A percentile compares a stretch with the other conserved stretches of the same genome.
Conservation (phyloP, 2,113 vertebrate genomes). For the Daubentonia madagascariensis region DNA sequence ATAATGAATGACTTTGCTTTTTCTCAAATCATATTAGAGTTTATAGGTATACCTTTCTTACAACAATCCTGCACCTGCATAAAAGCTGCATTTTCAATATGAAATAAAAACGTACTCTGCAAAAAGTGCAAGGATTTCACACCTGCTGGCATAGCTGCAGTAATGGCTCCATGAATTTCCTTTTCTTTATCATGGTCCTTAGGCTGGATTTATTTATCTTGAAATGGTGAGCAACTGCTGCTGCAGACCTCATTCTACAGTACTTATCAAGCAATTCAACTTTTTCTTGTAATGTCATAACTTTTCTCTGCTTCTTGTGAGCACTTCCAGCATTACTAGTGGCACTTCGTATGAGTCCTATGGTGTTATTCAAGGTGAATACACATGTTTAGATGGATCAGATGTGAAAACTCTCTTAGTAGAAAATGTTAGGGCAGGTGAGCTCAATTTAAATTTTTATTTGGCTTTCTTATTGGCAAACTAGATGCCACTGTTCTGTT, state of each 20-base stretch:
- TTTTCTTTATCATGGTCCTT: too few relatives aligned
- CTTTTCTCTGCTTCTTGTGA: background rate
- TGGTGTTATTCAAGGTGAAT: background rate
- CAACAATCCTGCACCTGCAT: background rate
- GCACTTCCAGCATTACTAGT: background rate
- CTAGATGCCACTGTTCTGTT: background rate
- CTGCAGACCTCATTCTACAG: background rate
- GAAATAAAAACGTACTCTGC: background rate
- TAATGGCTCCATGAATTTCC: too few relatives aligned
- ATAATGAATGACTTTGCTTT: background rate
- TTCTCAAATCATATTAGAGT: background rate
- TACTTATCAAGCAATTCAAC: background rate
- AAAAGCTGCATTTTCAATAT: background rate
- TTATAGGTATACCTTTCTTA: background rate
- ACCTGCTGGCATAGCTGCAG: background rate
- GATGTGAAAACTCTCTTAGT: background rate
- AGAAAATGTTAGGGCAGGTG: background rate
- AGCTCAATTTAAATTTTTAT: background rate
- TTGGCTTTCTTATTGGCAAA: background rate
- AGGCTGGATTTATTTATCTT: background rate
- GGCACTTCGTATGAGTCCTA: background rate
- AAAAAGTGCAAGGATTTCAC: background rate
- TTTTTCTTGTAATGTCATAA: background rate
- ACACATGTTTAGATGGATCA: background rate
- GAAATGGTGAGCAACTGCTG: background rate